Conservation (phyloP, 2,113 vertebrate species). For the Ibidorhyncha struthersii region DNA sequence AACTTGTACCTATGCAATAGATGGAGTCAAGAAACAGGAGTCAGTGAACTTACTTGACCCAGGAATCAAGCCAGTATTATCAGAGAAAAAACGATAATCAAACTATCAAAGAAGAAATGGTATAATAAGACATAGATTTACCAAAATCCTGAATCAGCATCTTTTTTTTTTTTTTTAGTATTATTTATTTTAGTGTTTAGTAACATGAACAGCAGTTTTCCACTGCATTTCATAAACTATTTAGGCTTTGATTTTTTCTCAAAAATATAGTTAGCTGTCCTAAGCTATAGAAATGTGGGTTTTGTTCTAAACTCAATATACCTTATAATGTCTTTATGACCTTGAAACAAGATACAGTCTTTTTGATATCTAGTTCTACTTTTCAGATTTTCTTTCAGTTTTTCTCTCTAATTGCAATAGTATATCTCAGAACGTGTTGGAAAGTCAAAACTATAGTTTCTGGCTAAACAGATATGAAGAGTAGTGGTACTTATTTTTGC, state of each 20-base stretch:
- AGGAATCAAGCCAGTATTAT: background rate
- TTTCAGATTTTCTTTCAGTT: background rate
- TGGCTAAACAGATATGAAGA: background rate
- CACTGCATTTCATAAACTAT: background rate
- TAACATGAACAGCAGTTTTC: background rate
- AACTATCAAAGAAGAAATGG: background rate
- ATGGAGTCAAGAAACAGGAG: fast-evolving
- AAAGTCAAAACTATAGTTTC: background rate
- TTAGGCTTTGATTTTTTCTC: background rate
- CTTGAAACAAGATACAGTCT: background rate
- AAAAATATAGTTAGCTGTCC: background rate
- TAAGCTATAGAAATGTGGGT: background rate
- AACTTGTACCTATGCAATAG: background rate
- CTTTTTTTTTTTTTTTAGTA: background rate
- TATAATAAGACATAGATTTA: background rate
- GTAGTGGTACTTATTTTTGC: background rate
- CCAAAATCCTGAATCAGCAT: background rate
- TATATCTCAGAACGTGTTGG: background rate
- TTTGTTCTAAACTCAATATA: background rate
- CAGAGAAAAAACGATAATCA: background rate
- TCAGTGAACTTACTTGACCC: background rate
- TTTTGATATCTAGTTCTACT: background rate
- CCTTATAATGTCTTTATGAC: background rate
- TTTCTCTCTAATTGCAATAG: background rate
- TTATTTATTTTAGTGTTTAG: background rate